Base-by-base conservation (phyloP, 2,113 vertebrate genomes). In the Xenopus laevis region DNA sequence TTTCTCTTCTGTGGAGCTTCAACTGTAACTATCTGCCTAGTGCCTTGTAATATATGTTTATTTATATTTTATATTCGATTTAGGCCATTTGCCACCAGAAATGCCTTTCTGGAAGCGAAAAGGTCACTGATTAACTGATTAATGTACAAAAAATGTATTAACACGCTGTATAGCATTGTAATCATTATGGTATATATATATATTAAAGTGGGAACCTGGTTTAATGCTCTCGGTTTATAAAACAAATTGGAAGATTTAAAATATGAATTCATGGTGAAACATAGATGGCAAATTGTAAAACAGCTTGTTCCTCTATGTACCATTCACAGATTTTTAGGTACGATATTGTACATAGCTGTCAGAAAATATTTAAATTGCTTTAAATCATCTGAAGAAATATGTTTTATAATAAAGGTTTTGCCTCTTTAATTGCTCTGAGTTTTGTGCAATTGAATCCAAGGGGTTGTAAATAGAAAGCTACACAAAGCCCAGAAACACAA, bases 341-440 rank as follows among this genome's bases (percentile, higher is more conserved):
- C 79, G 91, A 89, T 82, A 83, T 58, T 93, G 89, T 92, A 92
- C 77, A 91, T 90, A 91, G 78, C 86, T 86, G 85, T 80, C 65
- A 82, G 82, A 82, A 88, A 86, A 89, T 89, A 91, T 89, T 91
- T 92, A 92, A 92, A 83, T 83, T 87, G 83, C 86, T 88, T 91
- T 88, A 84, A 90, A 88, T 90, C 88, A 89, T 87, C 87, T 88
- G 81, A 83, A 79, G 86, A 85, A 86, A 82, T 83, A 85, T 80
- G 83, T 77, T 90, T 92, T 8, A 80, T 83, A 85, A 82, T 82
- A 87, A 90, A 82, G 85, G 83, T 71, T 80, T 87, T 86, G 81
- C 86, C 88, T 90, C 81, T 78, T 88, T 86, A 72, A 82, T 85
- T 84, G 81, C 23, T 84, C 72, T 60, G 10, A 23, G 7, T 27